Evolutionary conservation across 1,140 invertebrate species (phyloP), one percentile per base, ranked within the genome.

Genomic region (Musca vetustissima): DNA sequence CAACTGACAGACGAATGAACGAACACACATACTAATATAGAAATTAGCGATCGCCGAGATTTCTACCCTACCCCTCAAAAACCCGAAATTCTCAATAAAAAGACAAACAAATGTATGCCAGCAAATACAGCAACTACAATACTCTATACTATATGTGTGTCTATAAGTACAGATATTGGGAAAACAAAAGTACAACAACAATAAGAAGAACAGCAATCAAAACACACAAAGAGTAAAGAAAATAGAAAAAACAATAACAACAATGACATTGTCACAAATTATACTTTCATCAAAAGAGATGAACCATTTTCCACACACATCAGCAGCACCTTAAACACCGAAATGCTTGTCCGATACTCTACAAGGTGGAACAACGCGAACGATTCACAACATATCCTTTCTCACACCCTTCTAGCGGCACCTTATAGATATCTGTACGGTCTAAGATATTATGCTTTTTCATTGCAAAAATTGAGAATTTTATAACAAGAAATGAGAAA

Each of bases 261-360:
- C 50, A 65, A 36, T 66, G 61, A 66, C 69, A 69, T 66, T 69
- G 61, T 64, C 69, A 69, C 69, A 69, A 57, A 66, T 69, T 59
- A 57, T 66, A 59, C 24, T 69, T 66, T 57, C 64, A 66, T 53
- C 64, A 48, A 57, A 21, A 52, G 64, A 36, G 52, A 57, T 57
- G 64, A 69, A 67, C 32, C 66, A 57, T 67, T 67, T 67, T 47
- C 52, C 52, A 53, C 53, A 53, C 53, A 55, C 53, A 43, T 43
- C 36, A 43, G 36, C 36, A 43, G 15, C 28, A 64, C 59, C 28
- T 43, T 36, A 64, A 13, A 64, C 32, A 64, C 28, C 19, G 14
- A 21, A 43, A 64, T 36, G 43, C 25, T 17, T 9, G 3, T 17
- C 15, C 28, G 17, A 61, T 61, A 6, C 36, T 9, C 36, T 15